Base-by-base conservation (phyloP, 2,113 vertebrate species). In the Mesoclemmys tuberculata region DNA sequence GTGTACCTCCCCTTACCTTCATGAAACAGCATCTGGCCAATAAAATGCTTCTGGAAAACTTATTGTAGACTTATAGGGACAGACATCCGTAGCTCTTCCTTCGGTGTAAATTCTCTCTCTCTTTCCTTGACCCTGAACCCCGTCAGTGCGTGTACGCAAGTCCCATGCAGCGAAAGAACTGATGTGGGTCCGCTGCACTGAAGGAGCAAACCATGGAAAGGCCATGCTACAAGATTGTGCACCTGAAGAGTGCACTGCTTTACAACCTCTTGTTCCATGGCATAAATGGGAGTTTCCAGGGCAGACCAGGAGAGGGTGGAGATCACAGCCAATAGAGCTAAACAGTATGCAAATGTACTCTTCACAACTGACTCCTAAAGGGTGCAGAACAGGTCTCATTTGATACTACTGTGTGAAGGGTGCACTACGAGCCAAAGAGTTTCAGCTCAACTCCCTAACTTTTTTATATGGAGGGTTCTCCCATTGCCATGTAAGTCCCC, bases 391-490 rank as follows among this genome's bases (percentile, higher is more conserved):
- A 44, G 71, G 38, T 41, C 41, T 44, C 46, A 26, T 77, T 26
- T 77, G 41, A 77, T 16, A 46, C 87, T 89, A 68, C 12, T 56
- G 80, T 10, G 5, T 52, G 22, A 44, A 92, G 46, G 51, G 75
- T 77, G 16, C 7, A 22, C 0, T 0, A 14, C 26, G n/a, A 88
- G 31, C 3, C 2, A 48, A 48, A 44, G 7, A 12, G 10, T 8
- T 84, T 1, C 31, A 31, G 2, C 56, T 86, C 31, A 89, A 8
- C 14, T 54, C 38, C 21, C 41, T 71, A 64, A 1, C 1, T 81
- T 46, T 4, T 82, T n/a, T 84, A 52, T 46, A 2, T 21, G 48
- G 84, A 49, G 1, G 19, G 12, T 44, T 38, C 12, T 21, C 4
- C 3, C 2, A 1, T 82, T 16, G 29, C 86, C 51, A 14, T 8